Base-by-base conservation (phyloP, 37 sponge, comb jelly and placozoan genomes). In the Dysidea cf. avara region DNA sequence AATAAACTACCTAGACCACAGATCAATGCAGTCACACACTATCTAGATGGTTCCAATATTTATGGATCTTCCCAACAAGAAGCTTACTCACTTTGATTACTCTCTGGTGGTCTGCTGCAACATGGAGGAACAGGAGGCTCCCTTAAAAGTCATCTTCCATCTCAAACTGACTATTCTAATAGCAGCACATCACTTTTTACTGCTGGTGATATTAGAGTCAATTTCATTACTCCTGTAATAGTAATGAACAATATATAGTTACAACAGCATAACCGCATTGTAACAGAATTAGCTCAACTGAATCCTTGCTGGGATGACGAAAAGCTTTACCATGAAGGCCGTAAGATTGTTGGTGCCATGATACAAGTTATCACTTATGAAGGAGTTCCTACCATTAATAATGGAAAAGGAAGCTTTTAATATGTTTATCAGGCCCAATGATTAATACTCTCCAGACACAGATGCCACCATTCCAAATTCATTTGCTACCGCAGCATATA, bases 181-280 rank as follows among this genome's bases (percentile, higher is more conserved):
- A n/a, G n/a, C n/a, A 2, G n/a, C 33, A n/a, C 77, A 0, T 72
- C 77, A 2, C 86, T 82, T 33, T 86, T 91, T 40, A 62, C 82
- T 14, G 86, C 96, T 20, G 96, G 96, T 21, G 96, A 96, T 37
- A 24, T 21, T 22, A 67, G 96, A 13, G 86, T 74, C 0, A 96
- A 91, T 74, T 89, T 91, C 58, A 89, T 88, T 60, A 37, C 72
- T 2, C 80, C 67, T 13, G 74, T 97, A 34, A 88, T 92, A 16
- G 76, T 91, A 3, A 87, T 97, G 90, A 95, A 97, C 78, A 97
- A 92, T 1, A 67, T 97, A 25, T 97, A 86, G 87, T 64, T 97
- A 74, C 61, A 95, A 56, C 92, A 97, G 38, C 99, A 97, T 87
- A 97, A 97, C 69, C 59, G 99, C 16, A 88, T 94, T 5, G 94